A percentile compares a stretch with the other conserved stretches of the same genome.
Conservation (phyloP, 1,140 invertebrate species). For the Heliothis subflexa region DNA sequence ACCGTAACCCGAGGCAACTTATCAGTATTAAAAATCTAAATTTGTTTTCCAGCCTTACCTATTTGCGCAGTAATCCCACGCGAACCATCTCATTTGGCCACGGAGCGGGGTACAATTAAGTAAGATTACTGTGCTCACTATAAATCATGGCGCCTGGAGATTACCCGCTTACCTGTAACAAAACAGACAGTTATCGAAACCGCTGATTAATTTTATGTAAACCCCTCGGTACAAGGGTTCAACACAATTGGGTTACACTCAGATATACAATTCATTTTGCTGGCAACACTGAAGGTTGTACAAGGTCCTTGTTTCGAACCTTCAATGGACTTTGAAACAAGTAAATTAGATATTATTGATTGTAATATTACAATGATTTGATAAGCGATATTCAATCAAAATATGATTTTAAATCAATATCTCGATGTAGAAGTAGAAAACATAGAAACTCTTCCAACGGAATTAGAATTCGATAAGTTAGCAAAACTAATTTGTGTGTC, state of each 20-base stretch:
- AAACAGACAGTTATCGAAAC: slow-evolving; percentile 31
- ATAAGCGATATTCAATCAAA: too few relatives aligned
- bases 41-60: background rate
- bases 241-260: background rate
- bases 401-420: background rate
- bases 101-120: slow-evolving; percentile 14
- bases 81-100: slow-evolving; percentile 6
- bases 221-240: slow-evolving; percentile 17
- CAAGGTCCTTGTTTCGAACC: background rate
- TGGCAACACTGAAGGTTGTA: background rate
- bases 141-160: slow-evolving; percentile 32
- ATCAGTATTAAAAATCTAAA: background rate
- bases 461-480: background rate
- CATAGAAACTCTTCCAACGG: background rate
- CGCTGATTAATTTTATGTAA: slow-evolving; percentile 19
- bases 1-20: too few relatives aligned
- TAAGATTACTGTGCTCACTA: slow-evolving; percentile 35
- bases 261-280: background rate
- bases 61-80: background rate
- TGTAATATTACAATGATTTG: too few relatives aligned
- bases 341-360: too few relatives aligned
- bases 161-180: slow-evolving; percentile 39
- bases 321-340: too few relatives aligned
- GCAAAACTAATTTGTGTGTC: background rate
- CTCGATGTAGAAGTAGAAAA: background rate